phyloP scores from a whole-genome alignment of 2,113 vertebrate species.

The Oreocharis arfaki region DNA sequence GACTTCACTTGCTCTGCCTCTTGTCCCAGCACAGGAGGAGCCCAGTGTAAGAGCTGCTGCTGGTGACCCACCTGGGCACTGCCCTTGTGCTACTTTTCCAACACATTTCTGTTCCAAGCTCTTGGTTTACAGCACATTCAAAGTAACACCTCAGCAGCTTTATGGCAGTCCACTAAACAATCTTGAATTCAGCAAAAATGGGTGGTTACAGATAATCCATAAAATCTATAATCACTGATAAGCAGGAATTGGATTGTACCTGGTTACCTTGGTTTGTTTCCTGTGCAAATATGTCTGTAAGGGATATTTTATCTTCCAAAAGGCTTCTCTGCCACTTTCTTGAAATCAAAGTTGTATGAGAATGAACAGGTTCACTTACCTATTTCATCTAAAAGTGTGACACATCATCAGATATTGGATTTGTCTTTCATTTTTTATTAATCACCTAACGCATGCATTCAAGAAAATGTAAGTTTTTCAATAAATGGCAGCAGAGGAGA shows the following conservation, averaged over 20 bases:
- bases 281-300: too few species aligned
- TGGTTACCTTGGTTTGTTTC: not conserved
- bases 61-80: not conserved
- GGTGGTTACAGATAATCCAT: not conserved
- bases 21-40: not conserved
- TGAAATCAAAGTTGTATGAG: not conserved
- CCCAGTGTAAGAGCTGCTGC: not conserved
- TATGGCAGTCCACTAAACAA: not conserved
- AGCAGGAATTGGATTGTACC: not conserved
- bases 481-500: not conserved
- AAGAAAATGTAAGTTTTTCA: not conserved
- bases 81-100: not conserved
- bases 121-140: not conserved
- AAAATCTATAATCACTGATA: fast-evolving
- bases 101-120: not conserved
- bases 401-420: not conserved
- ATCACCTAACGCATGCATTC: not conserved
- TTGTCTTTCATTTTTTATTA: not conserved
- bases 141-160: not conserved
- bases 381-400: not conserved
- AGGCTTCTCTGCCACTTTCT: not conserved
- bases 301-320: not conserved
- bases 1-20: not conserved
- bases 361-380: not conserved
- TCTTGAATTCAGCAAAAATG: not conserved